A percentile compares a stretch with the other conserved stretches of the same genome.
These are phyloP conservation scores for Dasypus novemcinctus DNA, from an alignment of 2,113 vertebrate genomes.

Conservation along the genomic window DNA sequence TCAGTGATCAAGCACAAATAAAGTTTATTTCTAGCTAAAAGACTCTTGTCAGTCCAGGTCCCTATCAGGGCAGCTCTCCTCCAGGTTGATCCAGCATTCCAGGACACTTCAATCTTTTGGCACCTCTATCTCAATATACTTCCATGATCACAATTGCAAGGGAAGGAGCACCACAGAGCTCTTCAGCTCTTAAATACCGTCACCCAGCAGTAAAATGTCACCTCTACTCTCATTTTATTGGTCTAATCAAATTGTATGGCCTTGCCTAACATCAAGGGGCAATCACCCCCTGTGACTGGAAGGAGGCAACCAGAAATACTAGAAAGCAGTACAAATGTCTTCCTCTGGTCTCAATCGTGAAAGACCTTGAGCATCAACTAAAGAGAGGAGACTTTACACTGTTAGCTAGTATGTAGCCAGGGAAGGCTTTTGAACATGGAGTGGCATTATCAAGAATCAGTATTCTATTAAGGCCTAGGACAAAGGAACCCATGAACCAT, in stretches of 20 bases:
- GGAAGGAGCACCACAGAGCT: neutral
- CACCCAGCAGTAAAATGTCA: neutral
- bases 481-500: neutral
- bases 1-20: neutral
- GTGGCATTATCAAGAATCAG: neutral
- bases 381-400: neutral
- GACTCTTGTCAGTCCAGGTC: neutral
- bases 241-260: neutral
- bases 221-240: neutral
- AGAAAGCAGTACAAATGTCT: neutral
- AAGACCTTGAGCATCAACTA: neutral
- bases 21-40: neutral
- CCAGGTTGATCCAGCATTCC: neutral
- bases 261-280: neutral
- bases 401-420: neutral
- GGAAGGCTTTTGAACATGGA: neutral
- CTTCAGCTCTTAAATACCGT: neutral
- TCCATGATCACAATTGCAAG: neutral
- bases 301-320: neutral
- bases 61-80: neutral
- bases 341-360: neutral
- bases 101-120: neutral
- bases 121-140: neutral
- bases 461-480: neutral
- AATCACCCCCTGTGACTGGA: neutral